Evolutionary conservation across 2,888 invertebrate genomes (phyloP).

Genomic region (Macropis europaea): DNA sequence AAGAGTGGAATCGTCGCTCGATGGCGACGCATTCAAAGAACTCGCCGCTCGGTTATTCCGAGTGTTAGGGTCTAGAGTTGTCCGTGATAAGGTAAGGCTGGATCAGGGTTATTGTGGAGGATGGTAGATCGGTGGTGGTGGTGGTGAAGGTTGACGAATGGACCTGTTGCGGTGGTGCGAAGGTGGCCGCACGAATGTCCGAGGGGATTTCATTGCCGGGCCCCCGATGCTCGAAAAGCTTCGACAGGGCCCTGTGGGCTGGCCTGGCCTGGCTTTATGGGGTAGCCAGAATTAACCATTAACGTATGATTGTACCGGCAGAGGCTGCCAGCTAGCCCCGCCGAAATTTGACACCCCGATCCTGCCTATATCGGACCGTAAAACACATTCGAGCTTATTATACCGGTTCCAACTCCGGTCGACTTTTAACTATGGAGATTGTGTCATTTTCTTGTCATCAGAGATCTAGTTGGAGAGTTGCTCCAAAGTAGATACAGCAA

Average conservation of each 20-base stretch:
- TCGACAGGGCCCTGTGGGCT: slow-evolving; percentile 23
- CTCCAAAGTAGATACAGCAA: too few species aligned
- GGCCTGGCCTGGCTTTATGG: slow-evolving; percentile 55
- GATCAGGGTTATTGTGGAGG: slow-evolving; percentile 29
- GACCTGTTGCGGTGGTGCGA: slow-evolving; percentile 37
- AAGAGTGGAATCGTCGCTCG: too few species aligned
- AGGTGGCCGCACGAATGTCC: slow-evolving; percentile 6
- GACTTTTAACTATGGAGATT: slow-evolving; percentile 14
- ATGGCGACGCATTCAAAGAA: too few species aligned
- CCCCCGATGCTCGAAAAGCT: slow-evolving; percentile 34
- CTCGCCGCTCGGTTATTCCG: slow-evolving; percentile 7
- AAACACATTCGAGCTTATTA: slow-evolving; percentile 63
- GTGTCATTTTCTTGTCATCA: slow-evolving; percentile 21
- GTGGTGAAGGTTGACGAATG: slow-evolving; percentile 34
- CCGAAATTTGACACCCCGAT: slow-evolving; percentile 72
- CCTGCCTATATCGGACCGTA: slow-evolving; percentile 57
- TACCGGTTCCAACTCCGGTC: slow-evolving; percentile 48
- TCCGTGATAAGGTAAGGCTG: slow-evolving; percentile 32
- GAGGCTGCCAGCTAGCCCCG: slow-evolving; percentile 52
- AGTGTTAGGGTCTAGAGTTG: not conserved
- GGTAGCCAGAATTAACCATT: slow-evolving; percentile 70
- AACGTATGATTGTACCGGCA: slow-evolving; percentile 65
- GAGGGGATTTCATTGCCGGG: slow-evolving; percentile 46
- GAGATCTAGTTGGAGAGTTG: too few species aligned
- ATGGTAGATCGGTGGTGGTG: slow-evolving; percentile 13